phyloP scores from a whole-genome alignment of 1,140 invertebrate genomes.

The Drosophila arizonae region DNA sequence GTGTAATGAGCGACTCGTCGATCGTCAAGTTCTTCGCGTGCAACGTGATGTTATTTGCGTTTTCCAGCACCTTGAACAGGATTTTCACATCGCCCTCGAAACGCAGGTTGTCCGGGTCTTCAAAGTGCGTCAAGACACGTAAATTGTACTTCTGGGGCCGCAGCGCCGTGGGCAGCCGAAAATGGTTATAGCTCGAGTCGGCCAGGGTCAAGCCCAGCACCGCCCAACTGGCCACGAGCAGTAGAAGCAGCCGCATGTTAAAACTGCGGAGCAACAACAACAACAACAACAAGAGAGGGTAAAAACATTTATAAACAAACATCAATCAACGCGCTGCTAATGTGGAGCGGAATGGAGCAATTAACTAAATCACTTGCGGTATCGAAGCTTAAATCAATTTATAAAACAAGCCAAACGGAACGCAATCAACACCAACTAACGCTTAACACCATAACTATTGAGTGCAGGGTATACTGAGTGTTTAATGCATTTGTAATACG shows the following conservation, averaged over 20 bases:
- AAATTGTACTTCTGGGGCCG: constrained; percentile 88
- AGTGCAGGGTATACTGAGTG: background rate
- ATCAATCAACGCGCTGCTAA: constrained; percentile 18
- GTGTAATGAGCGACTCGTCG: constrained; percentile 81
- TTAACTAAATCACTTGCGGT: constrained; percentile 61
- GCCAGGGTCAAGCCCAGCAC: constrained; percentile 29
- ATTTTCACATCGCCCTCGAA: constrained; percentile 86
- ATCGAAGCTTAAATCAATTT: constrained; percentile 40
- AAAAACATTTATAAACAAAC: background rate
- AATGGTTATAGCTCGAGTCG: constrained; percentile 64
- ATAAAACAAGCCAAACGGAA: constrained; percentile 46
- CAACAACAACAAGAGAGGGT: background rate
- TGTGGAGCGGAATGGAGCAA: constrained; percentile 41
- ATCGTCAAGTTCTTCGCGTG: constrained; percentile 87
- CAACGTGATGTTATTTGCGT: constrained; percentile 87
- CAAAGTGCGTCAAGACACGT: constrained; percentile 85
- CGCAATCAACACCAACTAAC: constrained; percentile 15
- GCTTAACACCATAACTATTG: background rate
- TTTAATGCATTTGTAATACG: background rate
- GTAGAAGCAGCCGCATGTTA: constrained; percentile 59
- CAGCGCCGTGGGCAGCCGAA: constrained; percentile 87
- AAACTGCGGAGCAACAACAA: constrained; percentile 32
- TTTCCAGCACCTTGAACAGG: constrained; percentile 83
- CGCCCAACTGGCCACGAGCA: constrained; percentile 52
- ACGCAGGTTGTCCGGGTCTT: constrained; percentile 85